Base-by-base conservation (phyloP, 2,797 vertebrate species). In the Eremophila alpestris region DNA sequence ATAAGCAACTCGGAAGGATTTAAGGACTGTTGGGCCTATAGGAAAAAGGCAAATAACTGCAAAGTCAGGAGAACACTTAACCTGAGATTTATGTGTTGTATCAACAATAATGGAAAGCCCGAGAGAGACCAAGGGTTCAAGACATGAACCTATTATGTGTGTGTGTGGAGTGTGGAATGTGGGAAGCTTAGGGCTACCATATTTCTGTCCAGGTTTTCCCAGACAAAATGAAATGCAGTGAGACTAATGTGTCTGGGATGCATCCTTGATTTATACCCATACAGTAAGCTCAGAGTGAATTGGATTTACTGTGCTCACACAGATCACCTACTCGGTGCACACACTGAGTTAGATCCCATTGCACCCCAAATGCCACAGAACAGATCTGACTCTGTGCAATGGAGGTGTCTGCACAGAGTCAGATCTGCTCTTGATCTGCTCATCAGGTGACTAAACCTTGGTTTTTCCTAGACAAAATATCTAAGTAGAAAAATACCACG, bases 191-290 rank as follows among this genome's bases (percentile, higher is more conserved):
- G 94, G 80, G 77, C 96, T 96, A 95, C 95, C 88, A 95, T 94
- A 95, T 95, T 96, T 96, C 96, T 95, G 91, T 94, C 91, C 96
- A 95, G 85, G 80, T 79, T 96, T 94, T 95, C 94, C 95, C 95
- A 95, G 95, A 96, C 90, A 4, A 95, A 96, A 90, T 96, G 90
- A 95, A 96, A 96, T 93, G 88, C 95, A 89, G 94, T 96, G 94
- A 96, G 92, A 96, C 94, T 96, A 96, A 96, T 94, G 88, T 91
- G 91, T 96, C 95, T 96, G 95, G 94, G 96, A 96, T 93, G 91
- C 48, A 9, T 90, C 96, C 74, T 73, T 96, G 95, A 96, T 96
- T 96, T 95, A 95, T 95, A 75, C 79, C 84, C n/a, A 16, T 15
- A 54, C 16, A 59, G 51, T 83, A 80, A 69, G 40, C 90, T 94